phyloP scores from a whole-genome alignment of 2,113 vertebrate species.

The Nestor notabilis region DNA sequence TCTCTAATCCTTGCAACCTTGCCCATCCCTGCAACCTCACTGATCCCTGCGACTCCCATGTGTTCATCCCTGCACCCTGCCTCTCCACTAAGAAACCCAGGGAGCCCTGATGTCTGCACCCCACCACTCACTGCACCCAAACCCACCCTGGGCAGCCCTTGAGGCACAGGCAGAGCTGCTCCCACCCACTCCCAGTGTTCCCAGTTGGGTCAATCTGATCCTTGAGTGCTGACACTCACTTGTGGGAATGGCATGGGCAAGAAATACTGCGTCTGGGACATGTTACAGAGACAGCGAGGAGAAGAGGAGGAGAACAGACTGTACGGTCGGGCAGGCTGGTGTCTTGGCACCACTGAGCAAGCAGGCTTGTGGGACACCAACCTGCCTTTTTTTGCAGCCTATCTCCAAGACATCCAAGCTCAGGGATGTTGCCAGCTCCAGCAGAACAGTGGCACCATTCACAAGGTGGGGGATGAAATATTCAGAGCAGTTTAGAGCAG shows the following conservation, averaged over 20 bases:
- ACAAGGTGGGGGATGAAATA: slow-evolving; percentile 24
- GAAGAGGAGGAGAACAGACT: neutral
- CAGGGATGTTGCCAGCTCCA: rapidly evolving
- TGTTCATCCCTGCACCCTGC: neutral
- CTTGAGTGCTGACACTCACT: neutral
- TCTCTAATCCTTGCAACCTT: neutral
- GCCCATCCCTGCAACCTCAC: neutral
- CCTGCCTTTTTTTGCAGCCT: neutral
- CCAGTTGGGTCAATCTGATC: neutral
- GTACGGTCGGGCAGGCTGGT: rapidly evolving
- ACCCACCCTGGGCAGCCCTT: neutral
- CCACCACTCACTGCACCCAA: neutral
- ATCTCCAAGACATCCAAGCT: neutral
- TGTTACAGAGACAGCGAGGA: rapidly evolving
- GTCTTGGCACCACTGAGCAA: rapidly evolving
- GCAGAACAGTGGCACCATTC: neutral
- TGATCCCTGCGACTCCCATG: neutral
- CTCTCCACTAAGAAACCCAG: neutral
- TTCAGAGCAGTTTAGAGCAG: slow-evolving; percentile 66
- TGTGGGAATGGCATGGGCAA: too few species aligned
- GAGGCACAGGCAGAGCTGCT: neutral
- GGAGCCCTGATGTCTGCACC: neutral
- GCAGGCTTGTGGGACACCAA: neutral
- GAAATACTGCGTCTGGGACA: rapidly evolving
- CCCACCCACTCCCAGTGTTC: rapidly evolving